Evolutionary conservation across 1,140 invertebrate species (phyloP).

Genomic region (Metaphire vulgaris): DNA sequence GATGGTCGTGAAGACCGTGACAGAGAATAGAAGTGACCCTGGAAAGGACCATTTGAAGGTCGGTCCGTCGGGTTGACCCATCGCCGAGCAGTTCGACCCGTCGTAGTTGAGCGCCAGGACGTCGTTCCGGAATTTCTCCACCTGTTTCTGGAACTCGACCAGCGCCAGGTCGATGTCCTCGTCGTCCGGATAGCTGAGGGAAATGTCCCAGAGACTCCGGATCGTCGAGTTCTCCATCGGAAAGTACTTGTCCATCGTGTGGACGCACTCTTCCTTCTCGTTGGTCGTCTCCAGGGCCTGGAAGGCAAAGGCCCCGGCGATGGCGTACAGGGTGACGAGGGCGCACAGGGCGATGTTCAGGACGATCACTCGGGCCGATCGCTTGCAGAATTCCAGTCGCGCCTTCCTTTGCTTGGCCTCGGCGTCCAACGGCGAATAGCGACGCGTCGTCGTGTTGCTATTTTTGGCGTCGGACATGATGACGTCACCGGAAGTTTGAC

Average conservation of each 20-base stretch:
- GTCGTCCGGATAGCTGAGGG: constrained; percentile 86
- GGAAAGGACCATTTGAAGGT: constrained; percentile 45
- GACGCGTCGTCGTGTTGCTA: too few species aligned
- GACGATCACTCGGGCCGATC: constrained; percentile 73
- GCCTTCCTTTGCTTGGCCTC: too few species aligned
- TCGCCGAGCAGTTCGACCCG: constrained; percentile 36
- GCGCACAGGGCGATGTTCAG: constrained; percentile 87
- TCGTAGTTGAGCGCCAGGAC: constrained; percentile 44
- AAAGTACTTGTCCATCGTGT: constrained; percentile 15
- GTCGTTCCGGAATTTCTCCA: constrained; percentile 43
- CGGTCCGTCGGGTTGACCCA: constrained; percentile 37
- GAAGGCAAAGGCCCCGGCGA: constrained; percentile 86
- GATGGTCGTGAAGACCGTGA: constrained; percentile 93
- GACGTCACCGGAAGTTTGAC: too few species aligned
- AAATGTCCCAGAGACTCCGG: constrained; percentile 77
- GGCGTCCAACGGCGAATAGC: too few species aligned
- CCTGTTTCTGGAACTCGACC: constrained; percentile 30
- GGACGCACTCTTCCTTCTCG: constrained; percentile 64
- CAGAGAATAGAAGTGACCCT: constrained; percentile 66
- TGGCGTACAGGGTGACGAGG: constrained; percentile 82
- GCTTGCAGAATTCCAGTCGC: constrained; percentile 15
- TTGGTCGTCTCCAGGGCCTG: constrained; percentile 79
- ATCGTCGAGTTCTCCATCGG: constrained; percentile 60
- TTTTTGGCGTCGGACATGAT: too few species aligned
- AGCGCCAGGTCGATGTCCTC: constrained; percentile 76